Conservation (phyloP, 2,113 vertebrate species). For the Tyrannus savana region DNA sequence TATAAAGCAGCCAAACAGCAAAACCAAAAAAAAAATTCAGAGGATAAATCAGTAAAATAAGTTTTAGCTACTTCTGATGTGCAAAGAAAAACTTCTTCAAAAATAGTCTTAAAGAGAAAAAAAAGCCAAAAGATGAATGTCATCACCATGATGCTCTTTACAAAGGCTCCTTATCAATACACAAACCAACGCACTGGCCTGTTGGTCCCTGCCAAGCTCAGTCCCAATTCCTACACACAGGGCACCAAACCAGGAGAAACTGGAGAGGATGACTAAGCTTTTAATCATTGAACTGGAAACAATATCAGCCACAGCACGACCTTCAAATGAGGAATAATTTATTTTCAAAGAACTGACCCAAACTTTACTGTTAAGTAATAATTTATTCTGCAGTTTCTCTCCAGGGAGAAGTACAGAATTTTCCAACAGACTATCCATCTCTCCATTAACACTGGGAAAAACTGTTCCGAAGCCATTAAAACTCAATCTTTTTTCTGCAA, state of each 20-base stretch:
- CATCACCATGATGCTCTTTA: not conserved
- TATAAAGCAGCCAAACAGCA: not conserved
- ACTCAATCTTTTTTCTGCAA: not conserved
- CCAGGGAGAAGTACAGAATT: not conserved
- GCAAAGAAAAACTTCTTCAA: not conserved
- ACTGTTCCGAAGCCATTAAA: not conserved
- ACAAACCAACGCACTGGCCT: not conserved
- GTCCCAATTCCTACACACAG: not conserved
- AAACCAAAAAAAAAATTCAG: not conserved
- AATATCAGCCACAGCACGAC: not conserved
- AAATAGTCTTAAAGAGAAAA: not conserved
- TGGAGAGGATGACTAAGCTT: conserved; percentile 7
- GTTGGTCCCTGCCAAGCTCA: not conserved
- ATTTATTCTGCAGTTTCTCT: not conserved
- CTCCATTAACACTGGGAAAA: not conserved
- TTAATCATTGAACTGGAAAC: not conserved
- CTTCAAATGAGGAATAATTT: not conserved
- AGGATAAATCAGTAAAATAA: not conserved
- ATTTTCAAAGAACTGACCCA: conserved; percentile 6
- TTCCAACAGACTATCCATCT: not conserved
- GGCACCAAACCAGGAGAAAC: not conserved
- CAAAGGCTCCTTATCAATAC: not conserved
- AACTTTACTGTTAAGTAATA: not conserved
- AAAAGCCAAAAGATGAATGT: not conserved
- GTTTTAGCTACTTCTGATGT: not conserved